phyloP scores from a whole-genome alignment of 2,888 invertebrate species.

The Helicoverpa assulta region DNA sequence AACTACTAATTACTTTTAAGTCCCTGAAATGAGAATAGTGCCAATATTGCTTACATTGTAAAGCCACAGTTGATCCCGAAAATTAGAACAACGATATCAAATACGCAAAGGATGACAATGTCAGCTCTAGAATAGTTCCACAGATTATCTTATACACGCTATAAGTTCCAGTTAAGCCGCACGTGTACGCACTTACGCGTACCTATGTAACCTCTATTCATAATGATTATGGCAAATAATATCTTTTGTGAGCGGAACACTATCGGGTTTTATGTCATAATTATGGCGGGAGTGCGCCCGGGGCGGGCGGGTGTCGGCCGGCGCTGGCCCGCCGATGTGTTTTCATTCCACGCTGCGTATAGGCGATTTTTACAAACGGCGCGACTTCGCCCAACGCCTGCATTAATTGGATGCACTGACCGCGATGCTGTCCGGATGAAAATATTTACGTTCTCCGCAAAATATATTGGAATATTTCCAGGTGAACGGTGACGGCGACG shows the following conservation, averaged over 20 bases:
- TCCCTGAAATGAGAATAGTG: too few relatives aligned
- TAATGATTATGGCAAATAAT: conserved; percentile 66
- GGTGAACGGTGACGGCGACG: conserved; percentile 66
- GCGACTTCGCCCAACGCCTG: conserved; percentile 71
- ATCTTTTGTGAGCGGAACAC: conserved; percentile 70
- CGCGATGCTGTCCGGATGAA: conserved; percentile 77
- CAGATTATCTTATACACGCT: conserved; percentile 17
- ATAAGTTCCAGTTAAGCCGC: conserved; percentile 44
- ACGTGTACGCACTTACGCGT: conserved; percentile 58
- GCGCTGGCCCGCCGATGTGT: conserved; percentile 66
- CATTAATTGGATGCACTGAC: conserved; percentile 86
- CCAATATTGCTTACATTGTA: not conserved
- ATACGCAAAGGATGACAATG: conserved; percentile 22
- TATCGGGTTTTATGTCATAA: conserved; percentile 75
- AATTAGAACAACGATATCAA: not conserved
- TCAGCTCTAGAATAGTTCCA: conserved; percentile 25
- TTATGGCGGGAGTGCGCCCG: conserved; percentile 64
- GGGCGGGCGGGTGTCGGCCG: conserved; percentile 47
- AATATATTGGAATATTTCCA: conserved; percentile 81
- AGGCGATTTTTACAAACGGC: conserved; percentile 77
- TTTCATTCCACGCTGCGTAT: conserved; percentile 70
- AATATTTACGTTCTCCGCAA: conserved; percentile 79
- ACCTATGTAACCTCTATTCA: conserved; percentile 59
- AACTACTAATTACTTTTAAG: not conserved
- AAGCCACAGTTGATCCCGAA: not conserved